Percentiles rank a stretch among this genome's conserved stretches.
Evolutionary conservation across 2,797 vertebrate genomes (phyloP).

Genomic region (Loriculus beryllinus): DNA sequence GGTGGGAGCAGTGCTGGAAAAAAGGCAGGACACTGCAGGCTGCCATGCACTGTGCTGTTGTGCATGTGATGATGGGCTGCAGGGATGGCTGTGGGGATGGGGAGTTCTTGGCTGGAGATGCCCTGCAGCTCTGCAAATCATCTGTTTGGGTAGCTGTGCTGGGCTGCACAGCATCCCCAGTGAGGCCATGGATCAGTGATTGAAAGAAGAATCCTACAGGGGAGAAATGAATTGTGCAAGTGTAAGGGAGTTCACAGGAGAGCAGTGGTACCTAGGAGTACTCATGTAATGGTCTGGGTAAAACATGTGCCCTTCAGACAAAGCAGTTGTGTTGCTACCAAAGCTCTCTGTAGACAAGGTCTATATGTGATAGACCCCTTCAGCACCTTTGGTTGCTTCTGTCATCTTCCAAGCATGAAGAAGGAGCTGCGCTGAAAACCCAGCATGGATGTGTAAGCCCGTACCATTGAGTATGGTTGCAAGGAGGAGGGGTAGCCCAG

Average conservation of each 20-base stretch:
- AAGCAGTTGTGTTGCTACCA: background rate
- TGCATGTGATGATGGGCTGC: background rate
- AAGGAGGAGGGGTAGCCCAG: background rate
- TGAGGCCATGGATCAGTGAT: background rate
- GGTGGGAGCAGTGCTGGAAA: background rate
- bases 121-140: background rate
- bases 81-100: background rate
- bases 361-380: background rate
- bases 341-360: background rate
- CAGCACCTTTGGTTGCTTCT: background rate
- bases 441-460: rapidly evolving
- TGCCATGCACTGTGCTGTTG: background rate
- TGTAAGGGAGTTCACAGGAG: background rate
- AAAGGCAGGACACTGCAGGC: background rate
- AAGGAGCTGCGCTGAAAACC: background rate
- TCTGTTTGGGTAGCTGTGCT: background rate
- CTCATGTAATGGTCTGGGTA: background rate
- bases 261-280: background rate
- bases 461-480: rapidly evolving
- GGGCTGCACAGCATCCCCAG: background rate
- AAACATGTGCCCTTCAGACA: background rate
- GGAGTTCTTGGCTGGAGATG: background rate
- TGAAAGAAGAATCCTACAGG: background rate
- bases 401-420: background rate
- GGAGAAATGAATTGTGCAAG: background rate